A percentile compares a stretch with the other conserved stretches of the same genome.
phyloP scores from a whole-genome alignment of 2,888 invertebrate species.

The Drosophila borealis region DNA sequence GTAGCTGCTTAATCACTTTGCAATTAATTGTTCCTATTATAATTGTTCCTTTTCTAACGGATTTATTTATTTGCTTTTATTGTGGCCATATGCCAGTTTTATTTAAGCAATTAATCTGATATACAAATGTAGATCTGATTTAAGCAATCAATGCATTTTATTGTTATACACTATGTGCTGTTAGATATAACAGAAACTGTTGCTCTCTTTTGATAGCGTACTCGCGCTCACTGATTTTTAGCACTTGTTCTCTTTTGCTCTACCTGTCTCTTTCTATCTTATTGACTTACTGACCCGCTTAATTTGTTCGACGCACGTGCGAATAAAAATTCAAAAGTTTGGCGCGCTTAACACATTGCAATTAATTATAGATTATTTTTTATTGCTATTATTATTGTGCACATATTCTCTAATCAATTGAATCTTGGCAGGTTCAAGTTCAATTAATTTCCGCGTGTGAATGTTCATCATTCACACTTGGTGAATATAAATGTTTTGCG shows the following conservation, averaged over 20 bases:
- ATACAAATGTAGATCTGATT: neutral
- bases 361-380: too few relatives aligned
- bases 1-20: too few relatives aligned
- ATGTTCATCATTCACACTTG: too few relatives aligned
- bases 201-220: neutral
- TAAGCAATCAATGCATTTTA: neutral
- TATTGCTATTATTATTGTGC: conserved; percentile 1
- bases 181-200: neutral
- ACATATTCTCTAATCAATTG: conserved; percentile 6
- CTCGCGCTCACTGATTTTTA: neutral
- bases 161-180: neutral
- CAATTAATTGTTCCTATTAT: too few relatives aligned
- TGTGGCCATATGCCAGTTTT: too few relatives aligned
- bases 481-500: neutral
- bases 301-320: conserved; percentile 15
- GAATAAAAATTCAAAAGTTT: conserved; percentile 5
- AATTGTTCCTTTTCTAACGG: too few relatives aligned
- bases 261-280: conserved; percentile 4
- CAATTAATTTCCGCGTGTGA: conserved; percentile 1
- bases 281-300: conserved; percentile 9
- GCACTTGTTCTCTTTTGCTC: neutral
- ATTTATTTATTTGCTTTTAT: too few relatives aligned
- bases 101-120: too few relatives aligned
- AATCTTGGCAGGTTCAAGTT: conserved; percentile 23
- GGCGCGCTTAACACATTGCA: neutral